Evolutionary conservation across 2,797 vertebrate genomes (phyloP).

Genomic region (Molossus molossus): DNA sequence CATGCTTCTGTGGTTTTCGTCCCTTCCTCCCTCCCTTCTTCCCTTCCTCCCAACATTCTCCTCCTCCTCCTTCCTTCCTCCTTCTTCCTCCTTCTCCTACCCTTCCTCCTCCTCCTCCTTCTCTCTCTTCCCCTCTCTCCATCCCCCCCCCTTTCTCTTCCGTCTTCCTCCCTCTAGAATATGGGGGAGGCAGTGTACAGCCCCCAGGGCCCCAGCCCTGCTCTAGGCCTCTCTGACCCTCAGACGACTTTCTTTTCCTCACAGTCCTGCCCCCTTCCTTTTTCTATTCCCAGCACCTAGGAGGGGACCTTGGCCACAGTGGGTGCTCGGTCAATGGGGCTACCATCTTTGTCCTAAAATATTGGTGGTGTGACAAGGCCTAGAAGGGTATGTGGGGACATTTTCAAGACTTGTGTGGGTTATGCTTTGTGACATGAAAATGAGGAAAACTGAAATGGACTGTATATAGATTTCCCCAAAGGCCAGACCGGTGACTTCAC

Average conservation of each 20-base stretch:
- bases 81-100: too few relatives aligned
- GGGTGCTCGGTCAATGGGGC: accelerated
- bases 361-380: background rate
- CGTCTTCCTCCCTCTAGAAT: background rate
- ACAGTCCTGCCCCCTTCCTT: background rate
- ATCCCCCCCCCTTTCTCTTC: background rate
- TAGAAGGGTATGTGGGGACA: background rate
- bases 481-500: background rate
- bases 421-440: background rate
- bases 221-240: background rate
- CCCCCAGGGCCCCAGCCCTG: background rate
- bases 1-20: background rate
- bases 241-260: background rate
- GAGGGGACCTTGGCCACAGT: background rate
- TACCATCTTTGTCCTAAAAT: background rate
- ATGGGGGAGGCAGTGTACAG: background rate
- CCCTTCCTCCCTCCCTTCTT: background rate
- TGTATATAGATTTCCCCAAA: background rate
- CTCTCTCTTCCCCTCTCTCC: background rate
- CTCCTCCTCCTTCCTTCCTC: background rate
- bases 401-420: background rate
- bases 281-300: background rate
- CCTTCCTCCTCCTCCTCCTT: background rate
- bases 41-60: background rate
- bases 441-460: background rate